Evolutionary conservation across 2,113 vertebrate species (phyloP).

Genomic region (Peromyscus californicus): DNA sequence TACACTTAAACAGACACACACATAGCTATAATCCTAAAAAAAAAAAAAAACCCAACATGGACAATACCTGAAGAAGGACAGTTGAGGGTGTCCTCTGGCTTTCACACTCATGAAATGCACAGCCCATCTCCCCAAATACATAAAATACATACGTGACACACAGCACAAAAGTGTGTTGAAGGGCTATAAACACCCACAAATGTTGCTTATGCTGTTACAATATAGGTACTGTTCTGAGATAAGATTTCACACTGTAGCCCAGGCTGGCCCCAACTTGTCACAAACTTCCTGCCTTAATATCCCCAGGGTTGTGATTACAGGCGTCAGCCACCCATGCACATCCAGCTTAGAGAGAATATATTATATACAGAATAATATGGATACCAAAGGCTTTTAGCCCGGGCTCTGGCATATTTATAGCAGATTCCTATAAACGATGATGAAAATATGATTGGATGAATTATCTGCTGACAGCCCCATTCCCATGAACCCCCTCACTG

Average conservation of each 20-base stretch:
- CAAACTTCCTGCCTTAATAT: background rate
- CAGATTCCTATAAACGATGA: background rate
- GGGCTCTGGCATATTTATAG: background rate
- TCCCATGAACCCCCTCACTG: background rate
- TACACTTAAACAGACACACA: background rate
- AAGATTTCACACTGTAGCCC: background rate
- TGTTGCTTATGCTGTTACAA: background rate
- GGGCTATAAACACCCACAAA: background rate
- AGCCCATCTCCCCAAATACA: background rate
- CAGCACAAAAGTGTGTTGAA: background rate
- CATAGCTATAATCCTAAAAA: background rate
- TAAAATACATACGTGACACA: background rate
- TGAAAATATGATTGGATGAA: background rate
- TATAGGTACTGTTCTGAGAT: background rate
- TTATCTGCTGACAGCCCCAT: background rate
- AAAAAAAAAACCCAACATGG: background rate
- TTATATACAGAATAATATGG: background rate
- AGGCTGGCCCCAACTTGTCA: background rate
- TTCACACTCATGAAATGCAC: background rate
- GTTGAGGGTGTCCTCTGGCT: background rate
- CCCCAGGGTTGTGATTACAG: background rate
- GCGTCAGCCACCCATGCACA: background rate
- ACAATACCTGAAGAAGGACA: background rate
- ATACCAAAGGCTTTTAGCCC: background rate
- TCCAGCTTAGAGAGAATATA: background rate